A percentile compares a stretch with the other conserved stretches of the same genome.
phyloP scores from a whole-genome alignment of 2,888 invertebrate genomes.

The Himalopsyche anomala region DNA sequence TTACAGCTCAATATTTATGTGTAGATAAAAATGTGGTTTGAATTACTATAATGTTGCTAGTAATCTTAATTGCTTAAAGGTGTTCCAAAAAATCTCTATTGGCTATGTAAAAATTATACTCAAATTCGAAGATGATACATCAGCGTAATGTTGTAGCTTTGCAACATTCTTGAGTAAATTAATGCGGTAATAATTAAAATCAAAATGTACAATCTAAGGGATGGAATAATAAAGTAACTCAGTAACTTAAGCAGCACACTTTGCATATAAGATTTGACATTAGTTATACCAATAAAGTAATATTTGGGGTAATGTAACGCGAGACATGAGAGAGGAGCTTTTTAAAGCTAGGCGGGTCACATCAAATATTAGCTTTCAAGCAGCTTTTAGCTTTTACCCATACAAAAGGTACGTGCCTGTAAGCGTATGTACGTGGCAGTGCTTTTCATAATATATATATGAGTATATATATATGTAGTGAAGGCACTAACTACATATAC shows the following conservation, averaged over 20 bases:
- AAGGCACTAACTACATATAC: not conserved
- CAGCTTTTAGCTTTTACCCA: slow-evolving; percentile 34
- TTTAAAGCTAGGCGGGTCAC: slow-evolving; percentile 26
- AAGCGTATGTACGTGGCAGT: slow-evolving; percentile 20
- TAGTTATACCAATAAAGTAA: slow-evolving; percentile 30
- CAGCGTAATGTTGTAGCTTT: too few species aligned
- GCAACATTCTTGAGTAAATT: too few species aligned
- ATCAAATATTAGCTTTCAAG: slow-evolving; percentile 30
- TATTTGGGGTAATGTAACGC: slow-evolving; percentile 24
- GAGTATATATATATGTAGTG: not conserved
- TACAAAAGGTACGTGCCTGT: slow-evolving; percentile 30
- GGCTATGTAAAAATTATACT: too few species aligned
- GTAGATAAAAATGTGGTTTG: too few species aligned
- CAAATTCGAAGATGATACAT: too few species aligned
- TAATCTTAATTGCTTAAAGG: too few species aligned
- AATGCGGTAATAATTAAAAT: too few species aligned
- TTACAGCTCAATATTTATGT: too few species aligned
- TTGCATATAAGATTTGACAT: slow-evolving; percentile 3
- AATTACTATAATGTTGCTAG: too few species aligned
- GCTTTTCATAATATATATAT: slow-evolving; percentile 13
- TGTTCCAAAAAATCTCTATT: too few species aligned
- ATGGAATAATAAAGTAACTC: too few species aligned
- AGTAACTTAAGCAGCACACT: not conserved
- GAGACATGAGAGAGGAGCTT: slow-evolving; percentile 10
- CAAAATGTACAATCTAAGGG: too few species aligned